phyloP scores from a whole-genome alignment of 2,888 invertebrate genomes.

The Lapara coniferarum region DNA sequence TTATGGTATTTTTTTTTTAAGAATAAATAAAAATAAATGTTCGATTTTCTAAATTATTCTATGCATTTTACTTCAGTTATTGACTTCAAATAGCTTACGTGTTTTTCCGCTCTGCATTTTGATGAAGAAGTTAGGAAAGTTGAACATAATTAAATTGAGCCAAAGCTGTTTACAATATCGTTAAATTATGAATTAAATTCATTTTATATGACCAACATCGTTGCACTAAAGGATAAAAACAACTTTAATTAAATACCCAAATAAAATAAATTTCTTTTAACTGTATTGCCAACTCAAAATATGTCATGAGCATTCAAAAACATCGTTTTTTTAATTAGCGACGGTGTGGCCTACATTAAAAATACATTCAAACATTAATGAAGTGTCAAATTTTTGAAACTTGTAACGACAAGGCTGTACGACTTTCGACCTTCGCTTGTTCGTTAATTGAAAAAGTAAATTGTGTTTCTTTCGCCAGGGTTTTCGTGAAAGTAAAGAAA shows the following conservation, averaged over 20 bases:
- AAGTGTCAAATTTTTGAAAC: constrained; percentile 24
- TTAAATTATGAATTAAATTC: neutral
- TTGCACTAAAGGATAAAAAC: neutral
- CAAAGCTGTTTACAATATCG: no score
- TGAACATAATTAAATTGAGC: neutral
- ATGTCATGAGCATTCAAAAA: constrained; percentile 21
- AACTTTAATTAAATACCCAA: neutral
- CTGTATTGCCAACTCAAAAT: constrained; percentile 2
- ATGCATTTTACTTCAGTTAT: no score
- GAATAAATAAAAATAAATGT: no score
- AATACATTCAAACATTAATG: constrained; percentile 22
- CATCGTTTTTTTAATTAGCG: constrained; percentile 21
- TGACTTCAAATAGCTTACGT: no score
- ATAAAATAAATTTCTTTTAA: constrained; percentile 7
- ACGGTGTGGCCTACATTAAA: constrained; percentile 15
- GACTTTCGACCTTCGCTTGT: constrained; percentile 21
- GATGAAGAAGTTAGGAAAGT: no score
- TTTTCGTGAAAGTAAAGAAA: constrained; percentile 17
- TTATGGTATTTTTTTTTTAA: no score
- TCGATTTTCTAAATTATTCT: no score
- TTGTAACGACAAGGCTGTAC: constrained; percentile 21
- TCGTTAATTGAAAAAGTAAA: constrained; percentile 26
- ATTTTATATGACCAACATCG: neutral
- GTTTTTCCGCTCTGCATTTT: no score
- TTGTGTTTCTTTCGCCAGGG: constrained; percentile 19